phyloP scores from a whole-genome alignment of 2,888 invertebrate species.

The Drosophila pseudotakahashii region DNA sequence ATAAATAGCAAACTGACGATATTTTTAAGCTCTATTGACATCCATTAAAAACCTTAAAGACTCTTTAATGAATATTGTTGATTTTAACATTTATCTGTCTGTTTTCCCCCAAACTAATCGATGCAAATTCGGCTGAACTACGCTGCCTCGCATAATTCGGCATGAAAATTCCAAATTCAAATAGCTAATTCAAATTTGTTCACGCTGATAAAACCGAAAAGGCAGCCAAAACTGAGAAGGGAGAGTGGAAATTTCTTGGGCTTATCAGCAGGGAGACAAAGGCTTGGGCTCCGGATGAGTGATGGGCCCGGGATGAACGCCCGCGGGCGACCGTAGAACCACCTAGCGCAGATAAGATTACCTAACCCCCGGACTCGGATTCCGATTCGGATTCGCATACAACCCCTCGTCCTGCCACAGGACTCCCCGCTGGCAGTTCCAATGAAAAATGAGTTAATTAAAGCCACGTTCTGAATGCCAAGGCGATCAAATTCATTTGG shows the following conservation, averaged over 20 bases:
- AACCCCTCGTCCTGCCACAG: conserved; percentile 8
- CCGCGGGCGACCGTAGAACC: conserved; percentile 44
- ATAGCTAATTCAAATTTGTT: conserved; percentile 52
- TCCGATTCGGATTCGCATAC: background rate
- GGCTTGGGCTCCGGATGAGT: conserved; percentile 64
- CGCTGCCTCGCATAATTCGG: conserved; percentile 65
- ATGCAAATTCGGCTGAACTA: conserved; percentile 19
- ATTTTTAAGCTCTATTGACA: background rate
- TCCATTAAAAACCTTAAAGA: background rate
- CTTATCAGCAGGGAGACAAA: conserved; percentile 64
- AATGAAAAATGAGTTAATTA: conserved; percentile 84
- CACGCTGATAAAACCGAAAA: conserved; percentile 41
- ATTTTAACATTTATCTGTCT: conserved; percentile 61
- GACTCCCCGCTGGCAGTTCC: conserved; percentile 67
- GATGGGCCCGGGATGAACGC: conserved; percentile 52
- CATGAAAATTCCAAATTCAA: conserved; percentile 57
- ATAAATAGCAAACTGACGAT: no score
- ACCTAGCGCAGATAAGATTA: conserved; percentile 68
- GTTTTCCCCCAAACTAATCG: conserved; percentile 25
- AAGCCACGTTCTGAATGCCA: conserved; percentile 73
- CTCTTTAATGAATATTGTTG: background rate
- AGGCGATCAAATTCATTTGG: conserved; percentile 71
- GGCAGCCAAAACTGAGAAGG: background rate
- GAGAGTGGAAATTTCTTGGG: conserved; percentile 7
- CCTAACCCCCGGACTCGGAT: conserved; percentile 29